Conservation (phyloP, 1,140 invertebrate genomes). For the Bombus waltoni region DNA sequence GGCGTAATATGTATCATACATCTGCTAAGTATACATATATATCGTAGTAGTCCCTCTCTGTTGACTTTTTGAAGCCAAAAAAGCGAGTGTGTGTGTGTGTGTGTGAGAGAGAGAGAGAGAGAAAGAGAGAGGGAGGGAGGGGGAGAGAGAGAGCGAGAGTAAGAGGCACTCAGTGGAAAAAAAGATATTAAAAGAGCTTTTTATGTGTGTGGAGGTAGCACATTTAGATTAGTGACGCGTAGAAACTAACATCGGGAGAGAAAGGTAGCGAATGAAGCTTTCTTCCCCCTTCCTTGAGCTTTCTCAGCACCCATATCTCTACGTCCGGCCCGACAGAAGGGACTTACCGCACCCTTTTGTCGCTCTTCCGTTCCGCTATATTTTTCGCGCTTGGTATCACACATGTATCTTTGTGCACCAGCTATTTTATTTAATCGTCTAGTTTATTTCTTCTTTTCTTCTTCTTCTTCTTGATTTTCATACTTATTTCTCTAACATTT, state of each 20-base stretch:
- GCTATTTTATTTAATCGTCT: background rate
- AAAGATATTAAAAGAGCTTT: constrained; percentile 49
- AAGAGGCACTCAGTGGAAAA: constrained; percentile 59
- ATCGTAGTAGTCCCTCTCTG: constrained; percentile 65
- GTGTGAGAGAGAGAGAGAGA: constrained; percentile 10
- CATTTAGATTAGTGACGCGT: constrained; percentile 68
- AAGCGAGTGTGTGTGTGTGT: constrained; percentile 27
- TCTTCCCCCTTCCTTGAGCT: constrained; percentile 67
- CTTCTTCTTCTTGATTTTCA: background rate
- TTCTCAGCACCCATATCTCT: constrained; percentile 64
- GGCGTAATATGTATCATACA: constrained; percentile 59
- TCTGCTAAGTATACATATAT: constrained; percentile 56
- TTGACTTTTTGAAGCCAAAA: constrained; percentile 53
- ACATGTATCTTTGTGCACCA: constrained; percentile 4
- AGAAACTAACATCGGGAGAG: constrained; percentile 68
- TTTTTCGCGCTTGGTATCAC: constrained; percentile 38
- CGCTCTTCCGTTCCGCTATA: constrained; percentile 46
- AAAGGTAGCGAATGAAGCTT: constrained; percentile 69
- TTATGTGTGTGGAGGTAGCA: constrained; percentile 69
- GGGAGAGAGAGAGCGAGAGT: constrained; percentile 15
- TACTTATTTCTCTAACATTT: background rate
- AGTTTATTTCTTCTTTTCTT: background rate
- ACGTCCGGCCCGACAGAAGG: constrained; percentile 23
- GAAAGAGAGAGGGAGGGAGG: constrained; percentile 19
- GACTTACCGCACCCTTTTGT: constrained; percentile 47